Evolutionary conservation across 2,113 vertebrate species (phyloP).

Genomic region (Crotalus viridis): DNA sequence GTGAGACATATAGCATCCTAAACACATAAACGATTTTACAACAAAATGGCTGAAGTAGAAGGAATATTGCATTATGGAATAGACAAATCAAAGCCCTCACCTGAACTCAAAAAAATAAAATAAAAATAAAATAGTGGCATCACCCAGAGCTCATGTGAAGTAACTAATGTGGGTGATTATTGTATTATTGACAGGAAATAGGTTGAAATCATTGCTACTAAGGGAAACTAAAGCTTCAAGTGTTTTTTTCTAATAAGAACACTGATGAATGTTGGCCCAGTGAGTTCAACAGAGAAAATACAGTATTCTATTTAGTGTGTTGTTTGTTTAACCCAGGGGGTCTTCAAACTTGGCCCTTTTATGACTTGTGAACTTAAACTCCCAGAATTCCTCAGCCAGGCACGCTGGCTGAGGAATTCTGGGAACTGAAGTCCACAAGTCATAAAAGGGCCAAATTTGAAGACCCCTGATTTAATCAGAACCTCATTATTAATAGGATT

Average conservation of each 20-base stretch:
- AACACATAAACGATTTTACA: background rate
- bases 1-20: background rate
- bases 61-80: background rate
- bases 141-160: background rate
- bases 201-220: background rate
- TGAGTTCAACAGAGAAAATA: background rate
- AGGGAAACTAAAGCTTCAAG: background rate
- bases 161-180: background rate
- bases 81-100: background rate
- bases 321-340: background rate
- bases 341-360: no score
- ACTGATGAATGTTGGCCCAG: background rate
- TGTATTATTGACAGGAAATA: background rate
- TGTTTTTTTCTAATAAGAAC: background rate
- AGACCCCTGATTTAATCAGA: background rate
- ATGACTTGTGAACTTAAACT: no score
- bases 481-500: background rate
- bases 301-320: background rate
- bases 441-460: no score
- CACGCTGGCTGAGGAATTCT: no score
- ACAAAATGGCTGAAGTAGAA: background rate
- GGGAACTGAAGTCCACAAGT: no score
- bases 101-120: background rate
- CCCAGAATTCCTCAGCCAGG: no score
- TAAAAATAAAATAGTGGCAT: background rate